Base-by-base conservation (phyloP, 2,888 invertebrate species). In the Druceiella hillmani region DNA sequence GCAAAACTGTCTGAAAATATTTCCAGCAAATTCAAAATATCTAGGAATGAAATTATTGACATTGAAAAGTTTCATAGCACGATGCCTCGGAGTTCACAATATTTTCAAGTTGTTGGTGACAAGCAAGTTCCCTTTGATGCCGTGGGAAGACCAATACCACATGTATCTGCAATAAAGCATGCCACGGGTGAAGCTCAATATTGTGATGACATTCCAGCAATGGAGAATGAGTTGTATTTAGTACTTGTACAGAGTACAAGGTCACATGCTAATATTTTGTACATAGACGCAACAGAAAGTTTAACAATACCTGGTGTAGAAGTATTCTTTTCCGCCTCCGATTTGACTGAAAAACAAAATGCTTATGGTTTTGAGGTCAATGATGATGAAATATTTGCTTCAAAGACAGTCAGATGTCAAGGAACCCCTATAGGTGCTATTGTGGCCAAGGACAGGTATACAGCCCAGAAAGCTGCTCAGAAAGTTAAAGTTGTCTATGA, bases 171-270 rank as follows among this genome's bases (percentile, higher is more conserved):
- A 0, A 75, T 76, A 28, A 91, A 93, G 56, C 95, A 97, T 64
- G 85, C 86, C 1, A 85, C 91, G 1, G 89, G 95, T 2, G 94
- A 95, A 70, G 94, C 95, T 0, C 69, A 87, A 33, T 97, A 94
- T 57, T 83, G 86, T 47, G 93, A 93, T 56, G 97, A 97, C 56
- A 83, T 92, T 50, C 90, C 91, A 0, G 66, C 60, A 32, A 75
- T 76, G 45, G 77, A 79, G 52, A 79, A 81, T 32, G 94, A 95
- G 59, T 64, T 93, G 2, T 89, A 87, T 52, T 63, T 92, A 51
- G 81, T 82, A 0, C 74, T 87, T 29, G 92, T 95, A 0, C 52
- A 83, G 1, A 92, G 92, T 52, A 81, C 81, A 1, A 82, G 78
- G 62, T 79, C 93, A 0, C 84, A 90, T 54, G 95, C 94, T 0